Conservation (phyloP, 2,888 invertebrate species). For the Thumatha senex region DNA sequence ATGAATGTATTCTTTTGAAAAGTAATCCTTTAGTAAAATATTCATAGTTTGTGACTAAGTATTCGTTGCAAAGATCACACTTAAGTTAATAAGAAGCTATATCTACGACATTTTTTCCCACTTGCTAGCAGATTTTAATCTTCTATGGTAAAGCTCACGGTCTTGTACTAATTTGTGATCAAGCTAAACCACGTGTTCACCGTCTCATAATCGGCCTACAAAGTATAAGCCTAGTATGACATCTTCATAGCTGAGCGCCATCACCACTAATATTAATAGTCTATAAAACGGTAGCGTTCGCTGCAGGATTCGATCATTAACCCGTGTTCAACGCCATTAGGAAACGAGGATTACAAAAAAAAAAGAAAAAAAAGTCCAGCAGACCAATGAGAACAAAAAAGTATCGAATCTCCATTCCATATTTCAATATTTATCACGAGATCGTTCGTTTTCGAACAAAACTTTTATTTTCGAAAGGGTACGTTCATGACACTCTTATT, state of each 20-base stretch:
- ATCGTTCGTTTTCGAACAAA: conserved; percentile 80
- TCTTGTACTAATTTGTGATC: too few species aligned
- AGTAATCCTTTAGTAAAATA: too few species aligned
- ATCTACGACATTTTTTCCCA: too few species aligned
- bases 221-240: background rate
- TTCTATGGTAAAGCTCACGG: too few species aligned
- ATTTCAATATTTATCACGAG: conserved; percentile 81
- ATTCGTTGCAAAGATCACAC: too few species aligned
- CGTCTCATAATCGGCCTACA: background rate
- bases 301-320: conserved; percentile 58
- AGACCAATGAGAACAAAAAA: conserved; percentile 54
- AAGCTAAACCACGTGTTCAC: too few species aligned
- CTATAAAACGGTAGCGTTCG: conserved; percentile 75
- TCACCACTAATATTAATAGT: conserved; percentile 64
- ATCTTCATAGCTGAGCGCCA: conserved; percentile 32
- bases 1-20: too few species aligned
- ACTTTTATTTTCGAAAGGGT: conserved; percentile 58
- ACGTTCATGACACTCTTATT: conserved; percentile 45
- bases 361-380: conserved; percentile 29
- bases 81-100: too few species aligned
- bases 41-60: too few species aligned
- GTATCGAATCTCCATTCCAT: conserved; percentile 75
- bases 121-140: too few species aligned
- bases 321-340: conserved; percentile 66
- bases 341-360: conserved; percentile 46